These are phyloP conservation scores for Megalonaias nervosa DNA, from an alignment of 1,140 invertebrate species.

Conservation along the genomic window DNA sequence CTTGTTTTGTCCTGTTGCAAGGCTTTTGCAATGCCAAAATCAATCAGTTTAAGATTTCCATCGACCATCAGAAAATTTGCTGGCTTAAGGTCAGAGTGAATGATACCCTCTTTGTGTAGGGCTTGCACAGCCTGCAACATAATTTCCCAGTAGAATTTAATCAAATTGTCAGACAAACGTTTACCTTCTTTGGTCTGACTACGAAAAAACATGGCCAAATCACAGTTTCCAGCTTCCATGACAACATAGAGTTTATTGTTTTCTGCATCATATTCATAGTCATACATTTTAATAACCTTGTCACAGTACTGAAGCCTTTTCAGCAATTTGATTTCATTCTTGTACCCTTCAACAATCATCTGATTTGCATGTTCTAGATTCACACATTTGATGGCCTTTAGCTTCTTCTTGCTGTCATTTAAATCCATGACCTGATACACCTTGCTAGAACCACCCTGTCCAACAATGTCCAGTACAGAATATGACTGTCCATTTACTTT, in stretches of 20 bases:
- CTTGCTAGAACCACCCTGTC: constrained; percentile 78
- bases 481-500: constrained; percentile 70
- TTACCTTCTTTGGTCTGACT: constrained; percentile 70
- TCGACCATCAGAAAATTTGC: constrained; percentile 95
- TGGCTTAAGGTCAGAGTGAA: constrained; percentile 97
- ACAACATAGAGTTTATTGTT: constrained; percentile 82
- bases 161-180: constrained; percentile 77
- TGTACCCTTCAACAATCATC: constrained; percentile 82
- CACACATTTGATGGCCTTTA: constrained; percentile 76
- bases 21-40: constrained; percentile 97
- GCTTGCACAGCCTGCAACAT: constrained; percentile 93
- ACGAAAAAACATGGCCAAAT: constrained; percentile 86
- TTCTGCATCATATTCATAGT: constrained; percentile 75
- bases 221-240: constrained; percentile 94
- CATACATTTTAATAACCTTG: constrained; percentile 86
- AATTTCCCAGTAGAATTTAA: constrained; percentile 93
- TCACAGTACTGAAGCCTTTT: constrained; percentile 86
- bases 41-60: constrained; percentile 93
- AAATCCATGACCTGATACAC: constrained; percentile 72
- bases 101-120: constrained; percentile 92
- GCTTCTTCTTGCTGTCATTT: constrained; percentile 49
- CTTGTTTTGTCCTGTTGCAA: constrained; percentile 92
- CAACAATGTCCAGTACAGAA: constrained; percentile 71
- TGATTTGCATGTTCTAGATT: constrained; percentile 73
- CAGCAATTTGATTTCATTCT: constrained; percentile 93